phyloP scores from a whole-genome alignment of 1,140 invertebrate species.

The Scylla paramamosain region DNA sequence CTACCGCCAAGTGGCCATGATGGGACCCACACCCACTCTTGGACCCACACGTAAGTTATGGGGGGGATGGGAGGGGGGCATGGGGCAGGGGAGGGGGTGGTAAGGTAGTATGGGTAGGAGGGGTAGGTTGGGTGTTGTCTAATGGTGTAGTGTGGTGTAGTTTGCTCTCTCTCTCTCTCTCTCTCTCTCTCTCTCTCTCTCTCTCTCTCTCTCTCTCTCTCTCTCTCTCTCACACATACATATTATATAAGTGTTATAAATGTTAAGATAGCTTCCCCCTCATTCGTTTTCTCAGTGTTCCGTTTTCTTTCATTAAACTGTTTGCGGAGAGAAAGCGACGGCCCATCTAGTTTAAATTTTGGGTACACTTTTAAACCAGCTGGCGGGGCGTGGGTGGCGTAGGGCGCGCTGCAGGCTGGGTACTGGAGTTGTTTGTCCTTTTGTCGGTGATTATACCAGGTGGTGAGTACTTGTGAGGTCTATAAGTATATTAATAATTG shows the following conservation, averaged over 20 bases:
- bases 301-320: background rate
- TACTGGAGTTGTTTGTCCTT: background rate
- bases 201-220: too few species aligned
- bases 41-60: constrained; percentile 69
- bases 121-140: too few species aligned
- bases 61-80: too few species aligned
- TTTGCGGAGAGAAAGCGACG: background rate
- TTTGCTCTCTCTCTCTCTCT: too few species aligned
- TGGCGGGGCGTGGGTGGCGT: background rate
- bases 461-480: background rate
- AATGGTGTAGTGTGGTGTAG: too few species aligned
- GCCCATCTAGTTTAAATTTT: background rate
- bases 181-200: too few species aligned
- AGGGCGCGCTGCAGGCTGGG: background rate
- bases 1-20: constrained; percentile 72
- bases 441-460: background rate
- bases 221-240: too few species aligned
- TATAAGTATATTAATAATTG: too few species aligned
- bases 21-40: constrained; percentile 59
- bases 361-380: background rate
- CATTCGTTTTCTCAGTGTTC: background rate
- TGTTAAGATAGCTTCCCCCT: background rate
- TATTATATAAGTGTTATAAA: too few species aligned
- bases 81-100: background rate
- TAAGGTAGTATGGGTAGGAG: too few species aligned